Percentiles rank a stretch among this genome's conserved stretches.
These are phyloP conservation scores for Acromyrmex echinatior DNA, from an alignment of 1,140 invertebrate species.

Conservation along the genomic window DNA sequence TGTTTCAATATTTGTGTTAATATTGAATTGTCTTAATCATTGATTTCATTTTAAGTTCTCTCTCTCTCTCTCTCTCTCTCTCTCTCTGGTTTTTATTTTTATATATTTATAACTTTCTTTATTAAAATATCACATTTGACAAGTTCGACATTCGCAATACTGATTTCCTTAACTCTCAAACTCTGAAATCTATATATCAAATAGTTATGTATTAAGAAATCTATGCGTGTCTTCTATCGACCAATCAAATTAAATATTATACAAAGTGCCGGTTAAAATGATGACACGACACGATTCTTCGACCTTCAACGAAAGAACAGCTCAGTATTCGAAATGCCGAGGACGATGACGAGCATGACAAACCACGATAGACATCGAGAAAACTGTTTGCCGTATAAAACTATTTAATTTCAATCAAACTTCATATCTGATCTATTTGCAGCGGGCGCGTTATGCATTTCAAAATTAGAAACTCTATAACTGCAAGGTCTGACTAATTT, in stretches of 20 bases:
- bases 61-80: background rate
- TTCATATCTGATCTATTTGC: background rate
- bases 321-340: background rate
- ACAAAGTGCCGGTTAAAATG: slow-evolving; percentile 38
- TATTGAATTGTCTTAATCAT: background rate
- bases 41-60: background rate
- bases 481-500: no score
- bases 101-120: background rate
- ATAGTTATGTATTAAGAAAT: background rate
- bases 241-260: slow-evolving; percentile 32
- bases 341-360: slow-evolving; percentile 51
- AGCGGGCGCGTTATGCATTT: background rate
- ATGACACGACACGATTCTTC: slow-evolving; percentile 40
- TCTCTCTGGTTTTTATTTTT: background rate
- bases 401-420: background rate
- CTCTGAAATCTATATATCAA: background rate
- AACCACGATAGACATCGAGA: background rate
- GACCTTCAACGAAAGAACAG: slow-evolving; percentile 13
- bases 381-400: background rate
- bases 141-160: background rate
- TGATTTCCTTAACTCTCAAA: no score
- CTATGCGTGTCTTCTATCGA: background rate
- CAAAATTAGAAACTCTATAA: background rate
- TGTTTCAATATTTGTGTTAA: background rate
- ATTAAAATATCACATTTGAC: no score